Evolutionary conservation across 2,113 vertebrate genomes (phyloP).

Genomic region (Abramis brama): DNA sequence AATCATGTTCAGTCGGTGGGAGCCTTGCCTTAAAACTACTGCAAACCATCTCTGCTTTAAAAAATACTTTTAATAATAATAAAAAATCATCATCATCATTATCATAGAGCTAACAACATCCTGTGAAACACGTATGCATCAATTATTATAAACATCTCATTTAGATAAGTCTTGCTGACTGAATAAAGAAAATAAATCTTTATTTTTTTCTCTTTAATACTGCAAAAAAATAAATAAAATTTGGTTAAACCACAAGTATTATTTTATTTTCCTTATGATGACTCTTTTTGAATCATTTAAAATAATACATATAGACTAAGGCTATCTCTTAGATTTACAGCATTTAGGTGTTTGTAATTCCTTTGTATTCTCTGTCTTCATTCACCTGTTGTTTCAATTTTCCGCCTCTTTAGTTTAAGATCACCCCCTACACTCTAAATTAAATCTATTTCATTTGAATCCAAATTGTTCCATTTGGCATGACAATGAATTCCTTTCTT

Average conservation of each 20-base stretch:
- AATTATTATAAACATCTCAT: background rate
- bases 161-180: background rate
- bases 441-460: constrained; percentile 68
- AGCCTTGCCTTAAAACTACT: too few species aligned
- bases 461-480: constrained; percentile 64
- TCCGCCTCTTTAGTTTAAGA: constrained; percentile 14
- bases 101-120: background rate
- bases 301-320: background rate
- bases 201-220: background rate
- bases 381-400: constrained; percentile 48
- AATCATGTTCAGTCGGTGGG: background rate
- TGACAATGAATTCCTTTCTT: constrained; percentile 65
- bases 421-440: constrained; percentile 46
- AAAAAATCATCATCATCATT: too few species aligned
- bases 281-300: background rate
- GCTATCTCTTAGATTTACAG: background rate
- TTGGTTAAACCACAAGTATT: background rate
- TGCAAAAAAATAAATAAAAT: background rate
- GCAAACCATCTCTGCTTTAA: background rate
- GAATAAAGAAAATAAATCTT: background rate
- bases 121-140: background rate
- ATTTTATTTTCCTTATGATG: background rate
- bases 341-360: constrained; percentile 2
- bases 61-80: background rate
- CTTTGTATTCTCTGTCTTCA: constrained; percentile 35